phyloP scores from a whole-genome alignment of 23 tunicate species.

The Botrylloides violaceus region DNA sequence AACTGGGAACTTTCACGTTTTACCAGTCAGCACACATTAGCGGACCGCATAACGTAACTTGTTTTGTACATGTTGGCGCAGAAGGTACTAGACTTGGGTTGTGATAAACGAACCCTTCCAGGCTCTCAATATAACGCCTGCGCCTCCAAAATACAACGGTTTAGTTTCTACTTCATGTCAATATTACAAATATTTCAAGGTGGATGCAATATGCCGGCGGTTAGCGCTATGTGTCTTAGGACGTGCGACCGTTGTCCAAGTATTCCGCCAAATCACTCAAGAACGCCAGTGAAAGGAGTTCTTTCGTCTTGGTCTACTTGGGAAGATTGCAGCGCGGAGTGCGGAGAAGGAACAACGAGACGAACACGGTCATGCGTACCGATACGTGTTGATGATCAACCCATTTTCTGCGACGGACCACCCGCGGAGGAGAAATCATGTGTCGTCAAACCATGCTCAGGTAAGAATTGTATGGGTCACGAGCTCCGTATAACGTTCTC shows the following conservation, averaged over 20 bases:
- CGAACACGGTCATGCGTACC: constrained; percentile 39
- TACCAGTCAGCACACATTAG: too few species aligned
- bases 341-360: constrained; percentile 43
- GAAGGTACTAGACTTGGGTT: too few species aligned
- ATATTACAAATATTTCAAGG: neutral
- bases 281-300: neutral
- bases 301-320: constrained; percentile 39
- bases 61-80: too few species aligned
- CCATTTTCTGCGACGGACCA: constrained; percentile 9
- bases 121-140: too few species aligned
- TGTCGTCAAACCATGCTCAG: constrained; percentile 9
- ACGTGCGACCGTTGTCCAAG: constrained; percentile 8
- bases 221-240: neutral
- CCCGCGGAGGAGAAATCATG: constrained; percentile 18
- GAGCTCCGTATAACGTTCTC: too few species aligned
- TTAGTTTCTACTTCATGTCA: too few species aligned
- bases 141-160: too few species aligned
- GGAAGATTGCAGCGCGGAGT: constrained; percentile 58
- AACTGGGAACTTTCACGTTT: too few species aligned
- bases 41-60: too few species aligned
- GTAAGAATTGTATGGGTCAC: too few species aligned
- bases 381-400: neutral
- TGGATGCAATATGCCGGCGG: constrained; percentile 14
- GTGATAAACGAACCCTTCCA: too few species aligned
- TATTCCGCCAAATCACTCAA: neutral